Conservation (phyloP, 64 coral and sea anemone genomes). For the Anthopleura sola region DNA sequence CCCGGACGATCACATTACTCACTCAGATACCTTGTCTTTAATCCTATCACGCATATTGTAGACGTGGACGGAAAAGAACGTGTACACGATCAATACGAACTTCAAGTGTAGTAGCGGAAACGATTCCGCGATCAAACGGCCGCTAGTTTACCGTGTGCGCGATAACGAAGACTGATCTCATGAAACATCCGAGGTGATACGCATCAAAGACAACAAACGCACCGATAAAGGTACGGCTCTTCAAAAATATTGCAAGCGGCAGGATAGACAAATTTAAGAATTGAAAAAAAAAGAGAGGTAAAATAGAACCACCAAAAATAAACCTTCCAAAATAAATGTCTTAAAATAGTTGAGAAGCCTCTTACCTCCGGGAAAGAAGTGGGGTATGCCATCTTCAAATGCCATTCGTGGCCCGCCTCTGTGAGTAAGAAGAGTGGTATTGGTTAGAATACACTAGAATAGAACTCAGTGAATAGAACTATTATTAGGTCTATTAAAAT, state of each 20-base stretch:
- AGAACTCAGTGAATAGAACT: too few species aligned
- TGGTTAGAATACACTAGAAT: not conserved
- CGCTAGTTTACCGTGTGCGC: not conserved
- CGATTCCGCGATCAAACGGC: not conserved
- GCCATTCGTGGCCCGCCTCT: not conserved
- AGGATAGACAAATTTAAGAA: not conserved
- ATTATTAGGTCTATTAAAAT: too few species aligned
- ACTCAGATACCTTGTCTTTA: too few species aligned
- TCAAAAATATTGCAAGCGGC: not conserved
- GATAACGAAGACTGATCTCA: not conserved
- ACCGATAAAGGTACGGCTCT: not conserved
- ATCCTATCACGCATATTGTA: too few species aligned
- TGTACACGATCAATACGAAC: too few species aligned
- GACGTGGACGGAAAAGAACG: too few species aligned
- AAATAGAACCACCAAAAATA: not conserved
- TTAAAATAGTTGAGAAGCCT: not conserved
- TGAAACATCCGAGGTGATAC: not conserved
- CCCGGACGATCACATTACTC: too few species aligned
- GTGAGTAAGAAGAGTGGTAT: not conserved
- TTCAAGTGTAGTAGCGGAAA: not conserved
- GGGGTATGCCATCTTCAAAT: slow-evolving; percentile 24
- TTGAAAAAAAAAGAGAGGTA: not conserved
- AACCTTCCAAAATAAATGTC: not conserved
- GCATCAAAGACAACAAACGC: not conserved
- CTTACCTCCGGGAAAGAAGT: slow-evolving; percentile 27